Percentiles rank a stretch among this genome's conserved stretches.
These are phyloP conservation scores for Oryzias sinensis DNA, from an alignment of 2,797 vertebrate genomes.

Conservation along the genomic window DNA sequence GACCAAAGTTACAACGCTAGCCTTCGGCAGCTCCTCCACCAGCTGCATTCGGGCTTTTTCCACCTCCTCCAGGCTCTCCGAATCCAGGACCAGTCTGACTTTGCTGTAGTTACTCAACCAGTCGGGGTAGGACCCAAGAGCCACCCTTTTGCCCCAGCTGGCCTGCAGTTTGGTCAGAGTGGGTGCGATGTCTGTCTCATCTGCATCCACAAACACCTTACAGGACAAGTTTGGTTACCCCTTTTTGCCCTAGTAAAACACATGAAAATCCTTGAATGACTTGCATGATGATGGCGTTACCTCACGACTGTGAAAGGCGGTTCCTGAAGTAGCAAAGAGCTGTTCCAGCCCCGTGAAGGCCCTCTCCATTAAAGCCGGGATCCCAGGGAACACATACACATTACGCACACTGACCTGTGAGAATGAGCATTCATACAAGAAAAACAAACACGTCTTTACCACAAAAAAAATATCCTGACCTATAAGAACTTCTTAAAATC, in stretches of 20 bases:
- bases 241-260: background rate
- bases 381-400: conserved; percentile 91
- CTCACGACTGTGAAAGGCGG: conserved; percentile 82
- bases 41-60: conserved; percentile 80
- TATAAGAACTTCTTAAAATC: background rate
- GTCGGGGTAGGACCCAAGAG: conserved; percentile 92
- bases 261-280: background rate
- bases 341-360: conserved; percentile 83
- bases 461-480: background rate
- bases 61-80: conserved; percentile 79
- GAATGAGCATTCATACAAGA: background rate
- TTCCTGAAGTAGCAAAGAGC: conserved; percentile 82
- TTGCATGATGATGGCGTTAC: conserved; percentile 29
- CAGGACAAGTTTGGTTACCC: background rate
- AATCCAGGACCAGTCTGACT: conserved; percentile 90
- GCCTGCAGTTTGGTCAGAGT: conserved; percentile 77
- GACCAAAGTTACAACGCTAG: conserved; percentile 76
- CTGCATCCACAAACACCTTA: conserved; percentile 81
- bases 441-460: background rate
- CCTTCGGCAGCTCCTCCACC: conserved; percentile 78
- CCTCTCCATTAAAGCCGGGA: conserved; percentile 85
- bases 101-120: conserved; percentile 93
- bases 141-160: conserved; percentile 75
- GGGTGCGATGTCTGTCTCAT: conserved; percentile 81
- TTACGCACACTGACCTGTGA: conserved; percentile 85